Conservation (phyloP, 2,113 vertebrate species). For the Corythoichthys haematopterus region DNA sequence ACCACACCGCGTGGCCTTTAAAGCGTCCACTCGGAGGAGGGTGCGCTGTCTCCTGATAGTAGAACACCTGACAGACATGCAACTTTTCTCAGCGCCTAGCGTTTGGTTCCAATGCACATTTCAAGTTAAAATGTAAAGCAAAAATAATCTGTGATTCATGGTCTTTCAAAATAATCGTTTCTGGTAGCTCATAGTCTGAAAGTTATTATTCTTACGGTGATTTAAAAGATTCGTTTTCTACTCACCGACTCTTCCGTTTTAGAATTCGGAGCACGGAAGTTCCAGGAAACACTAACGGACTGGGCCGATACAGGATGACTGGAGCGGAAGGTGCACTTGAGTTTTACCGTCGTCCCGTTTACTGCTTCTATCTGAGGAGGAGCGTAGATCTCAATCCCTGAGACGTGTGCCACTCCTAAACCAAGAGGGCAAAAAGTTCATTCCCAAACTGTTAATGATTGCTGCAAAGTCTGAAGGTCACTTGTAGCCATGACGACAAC, state of each 20-base stretch:
- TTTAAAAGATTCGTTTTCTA: slow-evolving; percentile 2
- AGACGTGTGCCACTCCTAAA: slow-evolving; percentile 62
- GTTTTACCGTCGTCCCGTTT: slow-evolving; percentile 80
- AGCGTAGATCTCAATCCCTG: slow-evolving; percentile 76
- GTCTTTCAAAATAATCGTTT: no score
- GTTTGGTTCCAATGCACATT: no score
- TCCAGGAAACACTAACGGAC: slow-evolving; percentile 77
- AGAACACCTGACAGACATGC: slow-evolving; percentile 74
- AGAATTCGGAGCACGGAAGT: slow-evolving; percentile 73
- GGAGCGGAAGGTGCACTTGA: slow-evolving; percentile 88
- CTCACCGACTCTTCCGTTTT: slow-evolving; percentile 75
- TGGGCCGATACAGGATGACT: slow-evolving; percentile 55
- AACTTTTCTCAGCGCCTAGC: background rate
- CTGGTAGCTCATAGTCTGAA: background rate
- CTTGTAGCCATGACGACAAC: background rate
- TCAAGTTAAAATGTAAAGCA: no score
- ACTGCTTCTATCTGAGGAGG: slow-evolving; percentile 70
- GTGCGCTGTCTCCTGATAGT: slow-evolving; percentile 70
- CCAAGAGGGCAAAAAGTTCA: background rate
- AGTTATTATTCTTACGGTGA: background rate
- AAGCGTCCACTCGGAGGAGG: slow-evolving; percentile 66
- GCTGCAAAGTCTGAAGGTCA: background rate
- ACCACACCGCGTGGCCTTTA: slow-evolving; percentile 78
- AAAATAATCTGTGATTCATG: no score
- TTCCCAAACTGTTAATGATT: slow-evolving; percentile 4